These are phyloP conservation scores for Conus betulinus DNA, from an alignment of 1,140 invertebrate species.

Conservation along the genomic window DNA sequence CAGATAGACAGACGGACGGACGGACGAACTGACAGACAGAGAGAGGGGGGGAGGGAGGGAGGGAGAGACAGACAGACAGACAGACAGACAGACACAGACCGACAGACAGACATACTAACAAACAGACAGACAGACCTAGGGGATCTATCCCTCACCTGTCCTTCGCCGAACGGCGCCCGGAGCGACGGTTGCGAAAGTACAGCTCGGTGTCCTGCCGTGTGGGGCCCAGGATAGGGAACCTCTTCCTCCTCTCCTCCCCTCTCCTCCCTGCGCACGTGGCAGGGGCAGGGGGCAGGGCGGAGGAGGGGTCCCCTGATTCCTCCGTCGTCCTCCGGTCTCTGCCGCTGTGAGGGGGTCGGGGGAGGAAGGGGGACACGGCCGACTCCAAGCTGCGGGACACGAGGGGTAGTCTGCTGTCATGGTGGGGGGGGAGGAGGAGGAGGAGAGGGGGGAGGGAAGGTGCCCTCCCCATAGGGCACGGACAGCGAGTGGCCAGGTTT, in stretches of 20 bases:
- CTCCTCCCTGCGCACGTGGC: not conserved
- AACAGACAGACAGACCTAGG: not conserved
- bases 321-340: not conserved
- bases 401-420: not conserved
- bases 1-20: not conserved
- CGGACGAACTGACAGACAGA: not conserved
- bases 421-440: not conserved
- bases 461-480: not conserved
- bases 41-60: too few species aligned
- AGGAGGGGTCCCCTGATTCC: not conserved
- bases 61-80: not conserved
- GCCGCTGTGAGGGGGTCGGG: not conserved
- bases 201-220: conserved; percentile 30
- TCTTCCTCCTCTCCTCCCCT: not conserved
- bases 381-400: not conserved
- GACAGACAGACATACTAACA: not conserved
- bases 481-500: conserved; percentile 17
- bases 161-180: not conserved
- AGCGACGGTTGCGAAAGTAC: conserved; percentile 6
- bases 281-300: too few species aligned
- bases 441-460: not conserved
- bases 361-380: not conserved
- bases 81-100: not conserved
- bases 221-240: conserved; percentile 29
- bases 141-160: not conserved